Evolutionary conservation across 2,888 invertebrate genomes (phyloP).

Genomic region (Sisyra nigra): DNA sequence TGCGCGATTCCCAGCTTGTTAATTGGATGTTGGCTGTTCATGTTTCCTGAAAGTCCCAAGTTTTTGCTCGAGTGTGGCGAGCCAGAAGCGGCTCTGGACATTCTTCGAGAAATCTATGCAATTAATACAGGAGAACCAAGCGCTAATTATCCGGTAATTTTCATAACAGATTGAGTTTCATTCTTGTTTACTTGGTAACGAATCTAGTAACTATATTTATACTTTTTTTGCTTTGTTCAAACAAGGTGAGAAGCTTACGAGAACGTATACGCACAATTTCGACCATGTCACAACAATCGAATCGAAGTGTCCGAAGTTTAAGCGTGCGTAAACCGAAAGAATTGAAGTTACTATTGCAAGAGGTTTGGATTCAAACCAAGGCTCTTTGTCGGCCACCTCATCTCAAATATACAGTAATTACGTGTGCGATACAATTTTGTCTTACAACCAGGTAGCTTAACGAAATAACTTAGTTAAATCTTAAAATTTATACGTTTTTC

Average conservation of each 20-base stretch:
- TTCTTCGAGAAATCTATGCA: slow-evolving; percentile 50
- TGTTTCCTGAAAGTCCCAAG: slow-evolving; percentile 70
- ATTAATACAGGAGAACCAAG: slow-evolving; percentile 55
- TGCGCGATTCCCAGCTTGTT: slow-evolving; percentile 55
- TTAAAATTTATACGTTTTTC: neutral
- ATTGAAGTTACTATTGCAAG: slow-evolving; percentile 45
- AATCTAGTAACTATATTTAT: neutral
- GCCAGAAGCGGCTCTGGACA: slow-evolving; percentile 53
- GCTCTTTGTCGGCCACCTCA: slow-evolving; percentile 58
- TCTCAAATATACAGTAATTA: slow-evolving; percentile 55
- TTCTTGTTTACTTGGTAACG: neutral
- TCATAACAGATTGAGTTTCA: neutral
- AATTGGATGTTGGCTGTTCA: slow-evolving; percentile 50
- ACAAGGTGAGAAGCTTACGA: slow-evolving; percentile 51
- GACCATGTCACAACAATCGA: slow-evolving; percentile 42
- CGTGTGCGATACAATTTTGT: slow-evolving; percentile 71
- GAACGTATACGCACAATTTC: slow-evolving; percentile 49
- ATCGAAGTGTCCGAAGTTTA: slow-evolving; percentile 49
- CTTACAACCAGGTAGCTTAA: slow-evolving; percentile 48
- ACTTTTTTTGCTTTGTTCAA: neutral
- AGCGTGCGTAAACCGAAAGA: slow-evolving; percentile 58
- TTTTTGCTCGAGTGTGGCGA: slow-evolving; percentile 68
- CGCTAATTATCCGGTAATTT: slow-evolving; percentile 53
- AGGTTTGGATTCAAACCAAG: slow-evolving; percentile 61
- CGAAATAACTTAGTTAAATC: slow-evolving; percentile 2